These are phyloP conservation scores for Nestor notabilis DNA, from an alignment of 2,113 vertebrate genomes.

Conservation along the genomic window DNA sequence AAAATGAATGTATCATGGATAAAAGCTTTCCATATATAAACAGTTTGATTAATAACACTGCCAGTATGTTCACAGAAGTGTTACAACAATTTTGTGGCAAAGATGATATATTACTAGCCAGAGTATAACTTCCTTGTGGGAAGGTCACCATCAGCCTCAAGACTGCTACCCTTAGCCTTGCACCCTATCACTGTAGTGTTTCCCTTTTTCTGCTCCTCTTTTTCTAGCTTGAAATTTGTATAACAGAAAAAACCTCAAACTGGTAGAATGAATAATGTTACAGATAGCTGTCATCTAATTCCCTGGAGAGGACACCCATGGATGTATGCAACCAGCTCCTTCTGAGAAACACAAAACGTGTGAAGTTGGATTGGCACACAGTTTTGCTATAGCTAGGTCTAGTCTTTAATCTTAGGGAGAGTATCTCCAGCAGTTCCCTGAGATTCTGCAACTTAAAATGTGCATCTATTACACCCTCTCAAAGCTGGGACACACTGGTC, in stretches of 20 bases:
- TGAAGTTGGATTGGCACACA: not conserved
- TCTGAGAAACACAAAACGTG: not conserved
- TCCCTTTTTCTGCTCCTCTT: not conserved
- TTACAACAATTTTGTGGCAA: not conserved
- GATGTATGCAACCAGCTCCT: not conserved
- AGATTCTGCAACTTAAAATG: not conserved
- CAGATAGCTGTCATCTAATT: fast-evolving
- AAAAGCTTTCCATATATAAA: not conserved
- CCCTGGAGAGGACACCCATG: not conserved
- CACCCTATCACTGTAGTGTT: not conserved
- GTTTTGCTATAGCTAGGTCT: not conserved
- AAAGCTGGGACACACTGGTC: not conserved
- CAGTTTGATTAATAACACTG: not conserved
- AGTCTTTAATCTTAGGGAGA: not conserved
- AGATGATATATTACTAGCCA: not conserved
- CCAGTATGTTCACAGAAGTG: not conserved
- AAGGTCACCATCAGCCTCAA: not conserved
- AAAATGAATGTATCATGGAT: not conserved
- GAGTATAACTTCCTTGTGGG: not conserved
- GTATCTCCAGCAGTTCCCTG: not conserved
- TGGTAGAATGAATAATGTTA: not conserved
- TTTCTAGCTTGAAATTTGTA: not conserved
- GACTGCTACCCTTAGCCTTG: not conserved
- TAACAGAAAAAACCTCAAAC: not conserved
- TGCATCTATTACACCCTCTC: not conserved